phyloP scores from a whole-genome alignment of 2,888 invertebrate species.

The Diarsia rubi region DNA sequence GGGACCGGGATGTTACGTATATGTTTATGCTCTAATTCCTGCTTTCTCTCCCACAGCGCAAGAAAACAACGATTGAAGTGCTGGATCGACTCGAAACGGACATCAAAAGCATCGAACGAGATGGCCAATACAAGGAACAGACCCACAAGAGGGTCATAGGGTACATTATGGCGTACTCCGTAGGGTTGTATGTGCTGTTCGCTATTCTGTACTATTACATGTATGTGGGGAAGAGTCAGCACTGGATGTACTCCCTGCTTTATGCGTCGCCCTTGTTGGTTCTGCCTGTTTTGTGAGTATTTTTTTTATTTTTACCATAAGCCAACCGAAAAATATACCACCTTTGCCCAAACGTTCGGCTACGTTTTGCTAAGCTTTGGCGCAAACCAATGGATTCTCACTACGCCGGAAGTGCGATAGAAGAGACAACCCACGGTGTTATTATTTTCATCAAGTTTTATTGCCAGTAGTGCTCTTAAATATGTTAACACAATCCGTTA shows the following conservation, averaged over 20 bases:
- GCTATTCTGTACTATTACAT: conserved; percentile 95
- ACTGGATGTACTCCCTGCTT: conserved; percentile 93
- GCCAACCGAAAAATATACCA: too few relatives aligned
- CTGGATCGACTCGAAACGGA: conserved; percentile 95
- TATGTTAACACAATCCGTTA: too few relatives aligned
- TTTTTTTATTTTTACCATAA: conserved; percentile 33
- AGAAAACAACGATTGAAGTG: conserved; percentile 86
- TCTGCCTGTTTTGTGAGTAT: conserved; percentile 96
- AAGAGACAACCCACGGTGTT: too few relatives aligned
- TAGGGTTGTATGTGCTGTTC: conserved; percentile 93
- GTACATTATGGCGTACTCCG: conserved; percentile 93
- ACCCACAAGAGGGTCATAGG: conserved; percentile 95
- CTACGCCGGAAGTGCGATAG: too few relatives aligned
- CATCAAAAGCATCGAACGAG: conserved; percentile 95
- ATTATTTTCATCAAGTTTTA: too few relatives aligned
- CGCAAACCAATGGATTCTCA: too few relatives aligned
- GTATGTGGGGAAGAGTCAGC: conserved; percentile 94
- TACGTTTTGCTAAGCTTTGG: too few relatives aligned
- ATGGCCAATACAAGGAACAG: conserved; percentile 95
- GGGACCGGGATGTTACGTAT: too few relatives aligned
- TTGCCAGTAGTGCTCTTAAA: too few relatives aligned
- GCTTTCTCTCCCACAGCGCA: conserved; percentile 78
- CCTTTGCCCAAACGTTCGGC: neutral
- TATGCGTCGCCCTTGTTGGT: conserved; percentile 95
- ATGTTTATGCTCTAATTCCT: neutral